phyloP scores from a whole-genome alignment of 1,140 invertebrate species.

The Tribolium castaneum region DNA sequence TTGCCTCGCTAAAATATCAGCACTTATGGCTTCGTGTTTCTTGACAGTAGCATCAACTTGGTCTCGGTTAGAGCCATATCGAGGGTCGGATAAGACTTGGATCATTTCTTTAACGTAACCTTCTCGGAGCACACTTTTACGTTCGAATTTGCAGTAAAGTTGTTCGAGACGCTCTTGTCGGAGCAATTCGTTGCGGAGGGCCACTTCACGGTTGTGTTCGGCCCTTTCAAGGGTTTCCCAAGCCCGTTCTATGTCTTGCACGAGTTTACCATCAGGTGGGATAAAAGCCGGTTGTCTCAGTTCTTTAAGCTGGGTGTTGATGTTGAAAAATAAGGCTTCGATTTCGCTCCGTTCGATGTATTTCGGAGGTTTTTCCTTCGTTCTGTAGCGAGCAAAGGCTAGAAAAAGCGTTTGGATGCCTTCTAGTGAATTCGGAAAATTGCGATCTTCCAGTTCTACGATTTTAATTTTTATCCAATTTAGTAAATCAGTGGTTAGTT shows the following conservation, averaged over 20 bases:
- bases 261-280: constrained; percentile 90
- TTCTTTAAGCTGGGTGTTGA: constrained; percentile 96
- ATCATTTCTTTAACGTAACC: constrained; percentile 99
- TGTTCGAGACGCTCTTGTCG: constrained; percentile 95
- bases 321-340: constrained; percentile 95
- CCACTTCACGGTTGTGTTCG: constrained; percentile 94
- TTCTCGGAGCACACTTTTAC: constrained; percentile 92
- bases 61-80: constrained; percentile 88
- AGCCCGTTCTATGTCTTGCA: constrained; percentile 92
- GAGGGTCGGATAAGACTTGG: constrained; percentile 91
- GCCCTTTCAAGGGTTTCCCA: constrained; percentile 95
- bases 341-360: constrained; percentile 97
- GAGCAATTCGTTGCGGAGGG: constrained; percentile 89
- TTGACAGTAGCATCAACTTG: constrained; percentile 98
- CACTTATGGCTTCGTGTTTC: constrained; percentile 98
- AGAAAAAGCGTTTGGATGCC: constrained; percentile 93
- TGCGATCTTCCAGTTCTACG: constrained; percentile 82
- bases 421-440: constrained; percentile 96
- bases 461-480: constrained; percentile 96
- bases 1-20: constrained; percentile 94
- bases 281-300: constrained; percentile 89
- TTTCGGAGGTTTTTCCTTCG: constrained; percentile 97
- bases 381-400: constrained; percentile 95
- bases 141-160: constrained; percentile 95
- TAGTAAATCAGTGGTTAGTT: constrained; percentile 84